phyloP scores from a whole-genome alignment of 2,888 invertebrate species.

The Dysmachus trigonus region DNA sequence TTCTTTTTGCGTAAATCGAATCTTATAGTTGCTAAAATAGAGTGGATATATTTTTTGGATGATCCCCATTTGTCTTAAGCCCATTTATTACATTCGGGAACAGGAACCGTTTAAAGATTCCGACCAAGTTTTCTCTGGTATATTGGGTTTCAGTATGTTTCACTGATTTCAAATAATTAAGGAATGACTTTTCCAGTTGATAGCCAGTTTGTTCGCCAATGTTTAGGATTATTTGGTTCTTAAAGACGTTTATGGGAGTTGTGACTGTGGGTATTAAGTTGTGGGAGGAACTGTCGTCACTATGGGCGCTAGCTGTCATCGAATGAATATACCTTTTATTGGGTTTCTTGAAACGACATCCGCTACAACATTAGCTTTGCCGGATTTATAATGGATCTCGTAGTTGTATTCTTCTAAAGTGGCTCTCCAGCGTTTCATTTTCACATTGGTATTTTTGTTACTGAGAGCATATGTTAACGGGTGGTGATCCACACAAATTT shows the following conservation, averaged over 20 bases:
- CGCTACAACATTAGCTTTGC: constrained; percentile 19
- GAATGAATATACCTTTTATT: neutral
- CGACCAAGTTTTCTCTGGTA: neutral
- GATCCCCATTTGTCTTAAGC: constrained; percentile 15
- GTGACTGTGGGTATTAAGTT: too few relatives aligned
- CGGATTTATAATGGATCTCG: constrained; percentile 27
- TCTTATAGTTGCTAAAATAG: neutral
- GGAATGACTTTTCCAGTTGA: constrained; percentile 24
- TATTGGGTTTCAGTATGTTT: neutral
- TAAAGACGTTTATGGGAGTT: too few relatives aligned
- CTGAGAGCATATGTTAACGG: too few relatives aligned
- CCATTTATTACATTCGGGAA: constrained; percentile 10
- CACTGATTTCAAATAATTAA: constrained; percentile 25
- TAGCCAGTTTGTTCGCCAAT: constrained; percentile 20
- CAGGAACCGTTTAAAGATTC: constrained; percentile 32
- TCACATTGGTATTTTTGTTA: too few relatives aligned
- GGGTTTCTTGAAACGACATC: constrained; percentile 25
- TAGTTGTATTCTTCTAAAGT: too few relatives aligned
- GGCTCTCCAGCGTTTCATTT: too few relatives aligned
- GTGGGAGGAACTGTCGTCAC: constrained; percentile 37
- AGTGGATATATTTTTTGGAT: constrained; percentile 23
- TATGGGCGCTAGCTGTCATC: neutral
- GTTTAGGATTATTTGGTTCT: too few relatives aligned
- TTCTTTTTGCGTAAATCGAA: constrained; percentile 3
- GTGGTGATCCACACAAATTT: too few relatives aligned